Evolutionary conservation across 2,888 invertebrate species (phyloP).

Genomic region (Dryococelus australis): DNA sequence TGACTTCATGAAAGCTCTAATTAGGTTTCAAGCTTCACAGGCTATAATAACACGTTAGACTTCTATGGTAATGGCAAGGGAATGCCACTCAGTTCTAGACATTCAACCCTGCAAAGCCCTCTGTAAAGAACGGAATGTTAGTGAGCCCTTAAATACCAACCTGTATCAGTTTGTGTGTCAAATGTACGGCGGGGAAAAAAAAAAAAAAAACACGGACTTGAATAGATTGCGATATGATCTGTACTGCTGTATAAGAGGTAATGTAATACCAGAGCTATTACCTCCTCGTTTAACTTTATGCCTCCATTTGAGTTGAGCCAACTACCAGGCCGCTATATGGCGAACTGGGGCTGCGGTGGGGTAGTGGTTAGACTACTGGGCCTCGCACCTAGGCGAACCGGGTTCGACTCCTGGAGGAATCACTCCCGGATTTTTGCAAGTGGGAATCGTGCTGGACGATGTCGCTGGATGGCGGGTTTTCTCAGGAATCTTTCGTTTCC

Average conservation of each 20-base stretch:
- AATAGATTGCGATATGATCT: not conserved
- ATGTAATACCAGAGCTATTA: not conserved
- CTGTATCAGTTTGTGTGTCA: not conserved
- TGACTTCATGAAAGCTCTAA: slow-evolving; percentile 4
- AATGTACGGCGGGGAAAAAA: slow-evolving; percentile 1
- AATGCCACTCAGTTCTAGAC: not conserved
- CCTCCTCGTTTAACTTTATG: not conserved
- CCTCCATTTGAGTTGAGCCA: not conserved
- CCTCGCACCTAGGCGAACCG: too few species aligned
- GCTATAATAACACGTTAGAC: not conserved
- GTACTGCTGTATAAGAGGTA: not conserved
- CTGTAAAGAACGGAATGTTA: slow-evolving; percentile 2
- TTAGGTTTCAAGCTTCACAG: slow-evolving; percentile 12
- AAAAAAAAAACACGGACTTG: not conserved
- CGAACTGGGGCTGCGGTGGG: too few species aligned
- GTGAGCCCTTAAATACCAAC: not conserved
- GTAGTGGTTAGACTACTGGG: too few species aligned
- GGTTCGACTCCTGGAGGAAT: too few species aligned
- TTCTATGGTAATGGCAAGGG: not conserved
- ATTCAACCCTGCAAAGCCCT: not conserved
- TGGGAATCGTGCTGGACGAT: too few species aligned
- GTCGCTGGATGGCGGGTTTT: too few species aligned
- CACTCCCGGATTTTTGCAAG: too few species aligned
- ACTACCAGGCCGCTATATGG: slow-evolving; percentile 13
- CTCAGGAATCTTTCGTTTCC: too few species aligned